These are phyloP conservation scores for Pangasius macronema DNA, from an alignment of 2,797 vertebrate genomes.

Conservation along the genomic window DNA sequence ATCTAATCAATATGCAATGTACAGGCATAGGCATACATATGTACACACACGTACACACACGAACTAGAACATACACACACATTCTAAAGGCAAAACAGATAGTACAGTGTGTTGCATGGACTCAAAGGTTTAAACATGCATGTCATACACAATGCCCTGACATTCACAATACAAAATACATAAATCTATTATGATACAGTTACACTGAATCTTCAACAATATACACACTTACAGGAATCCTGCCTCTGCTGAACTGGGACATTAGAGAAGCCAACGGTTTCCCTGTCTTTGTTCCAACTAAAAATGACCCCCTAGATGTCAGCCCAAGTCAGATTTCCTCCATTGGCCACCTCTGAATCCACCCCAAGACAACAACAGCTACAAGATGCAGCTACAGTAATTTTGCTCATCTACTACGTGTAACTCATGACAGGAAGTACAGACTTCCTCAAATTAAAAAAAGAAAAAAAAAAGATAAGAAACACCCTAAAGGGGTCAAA, in stretches of 20 bases:
- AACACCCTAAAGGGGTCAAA: slow-evolving; percentile 57
- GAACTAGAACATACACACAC: not conserved
- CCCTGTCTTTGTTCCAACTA: not conserved
- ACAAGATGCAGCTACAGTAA: not conserved
- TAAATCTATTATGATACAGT: slow-evolving; percentile 19
- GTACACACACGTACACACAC: slow-evolving; percentile 28
- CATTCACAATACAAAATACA: slow-evolving; percentile 1
- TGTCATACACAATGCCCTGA: slow-evolving; percentile 28
- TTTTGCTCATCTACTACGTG: not conserved
- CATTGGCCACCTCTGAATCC: not conserved
- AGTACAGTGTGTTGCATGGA: slow-evolving; percentile 34
- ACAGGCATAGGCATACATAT: not conserved
- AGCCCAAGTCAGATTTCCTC: slow-evolving; percentile 9
- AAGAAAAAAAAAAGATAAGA: slow-evolving; percentile 59
- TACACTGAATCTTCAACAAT: slow-evolving; percentile 37
- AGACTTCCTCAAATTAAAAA: slow-evolving; percentile 75
- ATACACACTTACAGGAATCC: slow-evolving; percentile 48
- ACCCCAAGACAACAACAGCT: not conserved
- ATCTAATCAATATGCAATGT: not conserved
- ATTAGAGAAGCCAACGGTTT: slow-evolving; percentile 27
- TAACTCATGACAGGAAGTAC: slow-evolving; percentile 74
- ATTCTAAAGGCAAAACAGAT: not conserved
- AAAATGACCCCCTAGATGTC: not conserved
- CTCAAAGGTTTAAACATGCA: slow-evolving; percentile 40
- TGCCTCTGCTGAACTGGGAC: slow-evolving; percentile 29